Evolutionary conservation across 2,888 invertebrate genomes (phyloP), one percentile per base, ranked within the genome.

Genomic region (Operophtera brumata): DNA sequence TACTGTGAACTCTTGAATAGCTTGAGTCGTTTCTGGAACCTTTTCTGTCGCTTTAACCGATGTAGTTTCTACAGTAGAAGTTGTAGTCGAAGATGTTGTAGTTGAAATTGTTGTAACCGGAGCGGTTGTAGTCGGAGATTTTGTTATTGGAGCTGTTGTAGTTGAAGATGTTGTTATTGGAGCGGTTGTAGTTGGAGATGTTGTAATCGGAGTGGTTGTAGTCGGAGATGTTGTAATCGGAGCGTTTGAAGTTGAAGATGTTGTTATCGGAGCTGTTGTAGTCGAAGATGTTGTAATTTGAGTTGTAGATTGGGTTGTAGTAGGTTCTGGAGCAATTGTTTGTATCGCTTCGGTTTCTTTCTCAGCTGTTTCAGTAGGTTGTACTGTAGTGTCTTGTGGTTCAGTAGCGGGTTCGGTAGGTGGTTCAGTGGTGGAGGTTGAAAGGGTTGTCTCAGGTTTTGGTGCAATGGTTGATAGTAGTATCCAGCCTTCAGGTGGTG

Each of bases 401-500:
- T 58, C 59, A 42, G 69, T 59, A 4, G 12, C 9, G 40, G 47
- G 45, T 43, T 57, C 54, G 8, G 68, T 50, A 42, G 69, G 72
- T 55, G 71, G 68, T 9, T 6, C 30, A 10, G 56, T 59, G 8
- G 70, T 67, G 7, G 75, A 52, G 3, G 69, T 62, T 41, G 70
- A 52, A 11, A 70, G 12, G 48, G 78, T 60, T 0, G 77, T 65
- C 74, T 84, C 87, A 45, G 77, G 76, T 71, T 79, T 86, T 44
- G 82, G 82, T 57, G 81, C 75, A 28, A 84, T 74, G 7, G 84
- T 82, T 57, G 85, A 84, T 58, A 90, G 76, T 46, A 93, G 79
- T 8, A 94, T 91, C 94, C 94, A 94, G 8, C 92, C 92, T 65
- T 93, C 93, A 7, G 93, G 92, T 6, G 93, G 92, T 1, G 93